A percentile compares a stretch with the other conserved stretches of the same genome.
Conservation (phyloP, 2,113 vertebrate species). For the Taurulus bubalis region DNA sequence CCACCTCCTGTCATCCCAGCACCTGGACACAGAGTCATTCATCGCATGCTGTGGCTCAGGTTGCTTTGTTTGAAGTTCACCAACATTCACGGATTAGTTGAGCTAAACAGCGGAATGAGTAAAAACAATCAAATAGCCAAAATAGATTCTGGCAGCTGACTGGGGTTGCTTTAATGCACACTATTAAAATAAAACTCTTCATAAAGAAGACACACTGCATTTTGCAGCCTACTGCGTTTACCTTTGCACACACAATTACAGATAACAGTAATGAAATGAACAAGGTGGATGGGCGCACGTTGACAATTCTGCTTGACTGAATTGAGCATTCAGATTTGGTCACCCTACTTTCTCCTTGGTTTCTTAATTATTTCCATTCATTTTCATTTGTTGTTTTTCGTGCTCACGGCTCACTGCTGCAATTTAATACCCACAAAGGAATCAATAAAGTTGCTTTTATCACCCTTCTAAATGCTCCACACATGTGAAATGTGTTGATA, state of each 20-base stretch:
- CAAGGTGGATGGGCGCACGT: not conserved
- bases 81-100: not conserved
- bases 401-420: not conserved
- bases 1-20: not conserved
- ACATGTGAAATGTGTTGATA: not conserved
- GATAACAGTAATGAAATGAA: not conserved
- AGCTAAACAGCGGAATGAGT: not conserved
- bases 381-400: not conserved
- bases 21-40: slow-evolving; percentile 4
- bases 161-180: not conserved
- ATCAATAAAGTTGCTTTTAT: not conserved
- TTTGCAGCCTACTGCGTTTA: not conserved
- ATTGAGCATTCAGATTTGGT: not conserved
- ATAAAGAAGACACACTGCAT: not conserved
- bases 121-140: not conserved
- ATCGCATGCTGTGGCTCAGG: not conserved
- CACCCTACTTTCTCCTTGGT: not conserved
- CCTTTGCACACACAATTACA: not conserved
- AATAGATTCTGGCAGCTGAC: not conserved
- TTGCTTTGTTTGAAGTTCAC: not conserved
- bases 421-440: not conserved
- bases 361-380: not conserved
- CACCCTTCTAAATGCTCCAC: not conserved
- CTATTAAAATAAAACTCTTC: not conserved
- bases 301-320: not conserved